Evolutionary conservation across 1,140 invertebrate genomes (phyloP).

Genomic region (Eriosoma lanigerum): DNA sequence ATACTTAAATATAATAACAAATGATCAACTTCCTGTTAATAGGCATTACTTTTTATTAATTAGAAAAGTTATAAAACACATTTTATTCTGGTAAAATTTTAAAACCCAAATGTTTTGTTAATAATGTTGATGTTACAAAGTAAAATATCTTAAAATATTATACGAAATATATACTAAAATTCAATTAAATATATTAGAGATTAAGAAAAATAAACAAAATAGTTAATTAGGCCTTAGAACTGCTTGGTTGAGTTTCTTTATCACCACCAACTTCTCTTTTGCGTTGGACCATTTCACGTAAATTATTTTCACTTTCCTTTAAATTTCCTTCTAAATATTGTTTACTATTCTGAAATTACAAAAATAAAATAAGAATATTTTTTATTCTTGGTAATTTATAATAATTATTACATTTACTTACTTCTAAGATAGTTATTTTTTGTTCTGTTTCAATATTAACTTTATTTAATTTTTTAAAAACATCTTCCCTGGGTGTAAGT

Average conservation of each 20-base stretch:
- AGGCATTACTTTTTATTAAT: too few species aligned
- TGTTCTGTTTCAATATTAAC: constrained; percentile 66
- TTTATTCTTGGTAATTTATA: neutral
- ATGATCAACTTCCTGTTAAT: too few species aligned
- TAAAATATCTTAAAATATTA: neutral
- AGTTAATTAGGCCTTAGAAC: constrained; percentile 36
- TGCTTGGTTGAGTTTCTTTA: constrained; percentile 44
- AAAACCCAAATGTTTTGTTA: neutral
- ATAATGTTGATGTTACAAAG: neutral
- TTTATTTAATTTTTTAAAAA: constrained; percentile 67
- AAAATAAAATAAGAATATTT: constrained; percentile 43
- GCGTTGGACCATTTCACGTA: constrained; percentile 80
- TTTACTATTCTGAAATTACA: constrained; percentile 67
- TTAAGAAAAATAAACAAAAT: neutral
- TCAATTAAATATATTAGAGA: neutral
- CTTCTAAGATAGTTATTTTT: constrained; percentile 74
- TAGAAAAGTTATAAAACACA: too few species aligned
- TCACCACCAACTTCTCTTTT: constrained; percentile 61
- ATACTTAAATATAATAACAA: too few species aligned
- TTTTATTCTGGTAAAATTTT: neutral
- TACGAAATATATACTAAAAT: neutral
- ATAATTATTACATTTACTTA: constrained; percentile 55
- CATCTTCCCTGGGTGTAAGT: constrained; percentile 67
- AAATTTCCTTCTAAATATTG: constrained; percentile 74
- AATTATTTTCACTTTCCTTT: constrained; percentile 81